phyloP scores from a whole-genome alignment of 1,140 invertebrate genomes.

The Drosophila hydei region DNA sequence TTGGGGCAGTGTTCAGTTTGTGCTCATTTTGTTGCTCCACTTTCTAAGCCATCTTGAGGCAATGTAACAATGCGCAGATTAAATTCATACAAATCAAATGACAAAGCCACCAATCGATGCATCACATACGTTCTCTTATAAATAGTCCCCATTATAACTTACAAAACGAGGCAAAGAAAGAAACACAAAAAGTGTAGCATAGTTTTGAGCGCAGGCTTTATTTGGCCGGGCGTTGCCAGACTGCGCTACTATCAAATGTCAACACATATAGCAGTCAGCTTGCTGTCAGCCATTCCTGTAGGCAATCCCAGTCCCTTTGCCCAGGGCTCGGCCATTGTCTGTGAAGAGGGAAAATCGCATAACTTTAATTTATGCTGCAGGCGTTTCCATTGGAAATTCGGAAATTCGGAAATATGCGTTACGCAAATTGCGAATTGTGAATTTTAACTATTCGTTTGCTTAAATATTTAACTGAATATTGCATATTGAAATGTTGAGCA shows the following conservation, averaged over 20 bases:
- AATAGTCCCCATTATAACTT: no score
- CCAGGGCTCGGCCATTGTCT: background rate
- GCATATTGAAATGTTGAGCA: constrained; percentile 9
- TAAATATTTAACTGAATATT: constrained; percentile 29
- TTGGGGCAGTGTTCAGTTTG: no score
- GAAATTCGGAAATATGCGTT: constrained; percentile 9
- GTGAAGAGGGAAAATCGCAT: background rate
- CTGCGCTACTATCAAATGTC: background rate
- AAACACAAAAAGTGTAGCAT: background rate
- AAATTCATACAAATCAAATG: constrained; percentile 30
- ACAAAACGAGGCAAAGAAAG: no score
- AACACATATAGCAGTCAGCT: background rate
- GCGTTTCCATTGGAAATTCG: background rate
- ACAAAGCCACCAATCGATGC: constrained; percentile 25
- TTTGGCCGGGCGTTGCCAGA: no score
- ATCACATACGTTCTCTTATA: no score
- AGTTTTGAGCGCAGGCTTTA: background rate
- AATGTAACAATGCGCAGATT: constrained; percentile 36
- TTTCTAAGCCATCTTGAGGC: constrained; percentile 11
- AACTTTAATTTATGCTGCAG: constrained; percentile 37
- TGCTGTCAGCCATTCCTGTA: background rate
- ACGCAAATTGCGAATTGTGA: constrained; percentile 17
- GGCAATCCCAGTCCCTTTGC: background rate
- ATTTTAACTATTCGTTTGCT: constrained; percentile 17
- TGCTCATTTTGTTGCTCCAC: no score